A percentile compares a stretch with the other conserved stretches of the same genome.
Evolutionary conservation across 2,888 invertebrate species (phyloP).

Genomic region (Eupithecia abbreviata): DNA sequence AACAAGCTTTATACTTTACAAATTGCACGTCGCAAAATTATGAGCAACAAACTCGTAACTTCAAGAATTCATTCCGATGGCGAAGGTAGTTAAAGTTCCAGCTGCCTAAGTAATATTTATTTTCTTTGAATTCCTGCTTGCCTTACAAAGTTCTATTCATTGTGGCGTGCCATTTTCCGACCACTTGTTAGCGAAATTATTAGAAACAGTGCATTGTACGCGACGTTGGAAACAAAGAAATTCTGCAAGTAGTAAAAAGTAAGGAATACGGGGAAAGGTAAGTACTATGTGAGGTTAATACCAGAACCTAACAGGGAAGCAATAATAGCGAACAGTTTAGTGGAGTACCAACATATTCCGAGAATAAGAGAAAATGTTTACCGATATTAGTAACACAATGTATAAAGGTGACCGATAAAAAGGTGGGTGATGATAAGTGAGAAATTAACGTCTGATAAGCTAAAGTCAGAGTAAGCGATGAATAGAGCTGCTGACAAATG

Average conservation of each 20-base stretch:
- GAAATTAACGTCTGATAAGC: conserved; percentile 64
- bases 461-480: conserved; percentile 12
- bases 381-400: conserved; percentile 41
- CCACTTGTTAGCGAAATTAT: conserved; percentile 73
- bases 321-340: conserved; percentile 51
- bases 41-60: conserved; percentile 25
- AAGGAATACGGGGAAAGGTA: conserved; percentile 64
- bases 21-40: conserved; percentile 12
- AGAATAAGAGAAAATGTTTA: conserved; percentile 40
- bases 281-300: conserved; percentile 54
- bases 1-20: conserved; percentile 31
- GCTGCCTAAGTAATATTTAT: conserved; percentile 49
- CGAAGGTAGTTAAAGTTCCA: conserved; percentile 41
- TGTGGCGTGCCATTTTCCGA: conserved; percentile 62
- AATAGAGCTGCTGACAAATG: conserved; percentile 46
- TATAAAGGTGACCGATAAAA: conserved; percentile 44
- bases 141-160: conserved; percentile 62
- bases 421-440: conserved; percentile 46
- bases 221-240: conserved; percentile 72
- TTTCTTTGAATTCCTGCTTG: conserved; percentile 56
- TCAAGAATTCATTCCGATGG: conserved; percentile 35
- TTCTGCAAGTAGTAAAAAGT: conserved; percentile 69
- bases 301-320: conserved; percentile 48
- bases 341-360: conserved; percentile 40
- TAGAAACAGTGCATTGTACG: conserved; percentile 73